Percentiles rank a stretch among this genome's conserved stretches.
phyloP scores from a whole-genome alignment of 2,113 vertebrate species.

The Aptenodytes patagonicus region DNA sequence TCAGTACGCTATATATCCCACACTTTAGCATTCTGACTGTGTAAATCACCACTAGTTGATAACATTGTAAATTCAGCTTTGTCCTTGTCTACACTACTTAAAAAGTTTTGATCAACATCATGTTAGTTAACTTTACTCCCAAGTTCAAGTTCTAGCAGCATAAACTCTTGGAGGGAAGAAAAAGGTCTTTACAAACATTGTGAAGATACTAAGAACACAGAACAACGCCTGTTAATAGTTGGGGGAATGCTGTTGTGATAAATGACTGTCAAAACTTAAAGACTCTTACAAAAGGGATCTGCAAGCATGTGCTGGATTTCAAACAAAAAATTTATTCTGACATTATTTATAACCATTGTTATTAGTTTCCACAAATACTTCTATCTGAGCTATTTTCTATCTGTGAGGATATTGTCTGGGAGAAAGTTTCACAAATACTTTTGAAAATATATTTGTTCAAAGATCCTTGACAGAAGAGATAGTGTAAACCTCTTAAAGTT shows the following conservation, averaged over 20 bases:
- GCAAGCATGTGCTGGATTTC: background rate
- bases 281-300: background rate
- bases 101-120: background rate
- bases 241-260: background rate
- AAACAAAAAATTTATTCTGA: background rate
- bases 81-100: background rate
- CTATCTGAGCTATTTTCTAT: background rate
- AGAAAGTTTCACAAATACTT: background rate
- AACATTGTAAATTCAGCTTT: background rate
- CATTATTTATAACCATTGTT: background rate
- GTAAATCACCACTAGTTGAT: background rate
- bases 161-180: background rate
- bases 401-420: background rate
- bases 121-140: background rate
- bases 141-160: background rate
- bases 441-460: background rate
- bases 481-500: background rate
- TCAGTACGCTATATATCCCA: background rate
- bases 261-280: background rate
- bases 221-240: background rate
- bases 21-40: background rate
- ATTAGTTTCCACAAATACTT: background rate
- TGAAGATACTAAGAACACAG: background rate
- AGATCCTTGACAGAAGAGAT: background rate
- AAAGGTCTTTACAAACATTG: background rate